These are phyloP conservation scores for Gambusia affinis DNA, from an alignment of 2,113 vertebrate species.

Conservation along the genomic window DNA sequence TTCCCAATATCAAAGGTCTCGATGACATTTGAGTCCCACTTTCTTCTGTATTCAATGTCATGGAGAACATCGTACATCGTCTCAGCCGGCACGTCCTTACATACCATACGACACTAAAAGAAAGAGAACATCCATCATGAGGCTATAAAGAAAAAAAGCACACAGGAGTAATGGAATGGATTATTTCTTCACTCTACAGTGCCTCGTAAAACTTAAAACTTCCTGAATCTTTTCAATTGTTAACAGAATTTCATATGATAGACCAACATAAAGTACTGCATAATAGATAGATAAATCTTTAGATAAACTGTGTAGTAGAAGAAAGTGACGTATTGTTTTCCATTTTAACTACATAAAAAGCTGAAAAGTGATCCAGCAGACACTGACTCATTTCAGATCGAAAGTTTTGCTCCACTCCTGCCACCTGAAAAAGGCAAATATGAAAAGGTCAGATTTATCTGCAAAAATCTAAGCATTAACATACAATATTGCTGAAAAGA, in stretches of 20 bases:
- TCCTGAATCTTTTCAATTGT: too few species aligned
- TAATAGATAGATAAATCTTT: neutral
- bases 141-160: neutral
- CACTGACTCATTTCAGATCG: neutral
- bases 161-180: neutral
- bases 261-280: neutral
- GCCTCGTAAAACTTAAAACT: neutral
- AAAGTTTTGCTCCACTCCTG: neutral
- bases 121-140: neutral
- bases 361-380: neutral
- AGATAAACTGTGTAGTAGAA: neutral
- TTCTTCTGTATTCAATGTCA: conserved; percentile 90
- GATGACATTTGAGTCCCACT: conserved; percentile 95
- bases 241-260: neutral
- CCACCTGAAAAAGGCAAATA: too few species aligned
- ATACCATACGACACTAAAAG: conserved; percentile 90
- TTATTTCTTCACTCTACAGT: neutral
- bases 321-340: too few species aligned
- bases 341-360: too few species aligned
- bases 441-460: neutral
- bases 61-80: conserved; percentile 94
- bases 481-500: neutral
- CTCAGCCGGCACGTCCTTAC: conserved; percentile 86
- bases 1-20: conserved; percentile 97
- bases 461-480: neutral